Evolutionary conservation across 2,113 vertebrate species (phyloP).

Genomic region (Nothocercus julius): DNA sequence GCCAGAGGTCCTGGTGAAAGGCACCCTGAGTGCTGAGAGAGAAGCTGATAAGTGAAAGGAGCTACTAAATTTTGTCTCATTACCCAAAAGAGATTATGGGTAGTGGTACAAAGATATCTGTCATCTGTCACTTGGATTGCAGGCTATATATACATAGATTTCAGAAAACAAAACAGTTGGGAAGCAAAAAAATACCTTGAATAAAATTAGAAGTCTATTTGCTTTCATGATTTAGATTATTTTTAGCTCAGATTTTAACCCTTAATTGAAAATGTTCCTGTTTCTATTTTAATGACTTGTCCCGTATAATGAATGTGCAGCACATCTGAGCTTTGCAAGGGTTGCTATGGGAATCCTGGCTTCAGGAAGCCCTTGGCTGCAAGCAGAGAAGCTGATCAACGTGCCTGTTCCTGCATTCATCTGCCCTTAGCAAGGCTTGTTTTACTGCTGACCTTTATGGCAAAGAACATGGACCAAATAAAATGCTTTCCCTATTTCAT

Average conservation of each 20-base stretch:
- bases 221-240: background rate
- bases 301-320: background rate
- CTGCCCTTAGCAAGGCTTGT: background rate
- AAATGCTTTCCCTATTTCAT: background rate
- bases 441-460: background rate
- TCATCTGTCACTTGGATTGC: background rate
- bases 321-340: background rate
- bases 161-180: background rate
- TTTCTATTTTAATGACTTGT: background rate
- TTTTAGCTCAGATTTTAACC: slow-evolving; percentile 8
- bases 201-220: background rate
- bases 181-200: background rate
- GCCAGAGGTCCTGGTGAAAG: rapidly evolving
- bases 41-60: background rate
- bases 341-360: slow-evolving; percentile 32
- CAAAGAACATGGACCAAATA: background rate
- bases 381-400: background rate
- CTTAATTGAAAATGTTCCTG: background rate
- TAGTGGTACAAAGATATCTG: background rate
- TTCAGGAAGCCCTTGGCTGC: background rate
- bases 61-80: background rate
- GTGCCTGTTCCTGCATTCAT: background rate
- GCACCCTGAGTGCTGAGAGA: background rate
- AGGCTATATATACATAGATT: background rate
- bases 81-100: background rate